A percentile compares a stretch with the other conserved stretches of the same genome.
These are phyloP conservation scores for Phyllopteryx taeniolatus DNA, from an alignment of 2,113 vertebrate species.

Conservation along the genomic window DNA sequence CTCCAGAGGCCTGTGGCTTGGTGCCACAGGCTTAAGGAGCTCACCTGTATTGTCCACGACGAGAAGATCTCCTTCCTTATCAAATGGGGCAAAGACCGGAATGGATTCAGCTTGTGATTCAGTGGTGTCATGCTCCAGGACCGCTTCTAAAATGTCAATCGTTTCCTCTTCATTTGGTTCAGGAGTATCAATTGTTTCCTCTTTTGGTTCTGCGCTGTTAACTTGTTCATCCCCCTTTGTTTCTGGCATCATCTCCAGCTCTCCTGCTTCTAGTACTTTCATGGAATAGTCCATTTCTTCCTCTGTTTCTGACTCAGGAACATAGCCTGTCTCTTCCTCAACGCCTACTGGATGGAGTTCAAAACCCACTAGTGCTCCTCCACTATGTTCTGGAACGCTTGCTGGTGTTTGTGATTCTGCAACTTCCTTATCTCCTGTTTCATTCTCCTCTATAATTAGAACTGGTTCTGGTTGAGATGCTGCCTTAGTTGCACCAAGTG, in stretches of 20 bases:
- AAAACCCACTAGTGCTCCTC: neutral
- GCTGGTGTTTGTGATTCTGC: neutral
- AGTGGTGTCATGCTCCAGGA: conserved; percentile 7
- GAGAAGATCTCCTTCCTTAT: conserved; percentile 4
- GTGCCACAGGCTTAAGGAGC: neutral
- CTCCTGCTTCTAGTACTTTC: neutral
- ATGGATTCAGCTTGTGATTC: conserved; percentile 42
- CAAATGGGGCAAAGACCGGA: conserved; percentile 31
- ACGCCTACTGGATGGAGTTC: neutral
- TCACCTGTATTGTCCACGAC: conserved; percentile 16
- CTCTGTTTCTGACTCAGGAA: neutral
- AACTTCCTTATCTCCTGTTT: neutral
- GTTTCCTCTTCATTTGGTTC: conserved; percentile 13
- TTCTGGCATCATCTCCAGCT: neutral
- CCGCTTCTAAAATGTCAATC: conserved; percentile 20
- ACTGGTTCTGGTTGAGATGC: neutral
- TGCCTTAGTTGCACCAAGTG: neutral
- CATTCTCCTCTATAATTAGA: neutral
- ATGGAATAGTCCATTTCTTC: neutral
- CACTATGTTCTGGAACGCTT: conserved; percentile 1
- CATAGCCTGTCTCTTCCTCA: conserved; percentile 1
- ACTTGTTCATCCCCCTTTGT: neutral
- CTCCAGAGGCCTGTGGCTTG: neutral
- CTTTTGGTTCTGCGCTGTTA: conserved; percentile 12
- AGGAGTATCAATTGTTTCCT: neutral